These are phyloP conservation scores for Ctenoplectra terminalis DNA, from an alignment of 1,140 invertebrate genomes.

Conservation along the genomic window DNA sequence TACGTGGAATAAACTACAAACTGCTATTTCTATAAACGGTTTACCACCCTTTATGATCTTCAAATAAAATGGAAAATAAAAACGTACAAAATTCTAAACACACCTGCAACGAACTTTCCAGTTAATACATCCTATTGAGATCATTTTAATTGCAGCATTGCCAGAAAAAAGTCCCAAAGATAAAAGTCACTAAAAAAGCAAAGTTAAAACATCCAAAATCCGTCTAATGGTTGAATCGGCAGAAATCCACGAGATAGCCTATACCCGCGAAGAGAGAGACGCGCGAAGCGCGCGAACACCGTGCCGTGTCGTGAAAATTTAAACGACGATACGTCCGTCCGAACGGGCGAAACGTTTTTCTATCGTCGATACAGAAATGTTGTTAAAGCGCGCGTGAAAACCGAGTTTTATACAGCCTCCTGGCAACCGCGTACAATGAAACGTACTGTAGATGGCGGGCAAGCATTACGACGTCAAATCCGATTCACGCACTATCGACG, in stretches of 20 bases:
- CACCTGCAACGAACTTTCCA: background rate
- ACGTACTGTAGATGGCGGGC: conserved; percentile 23
- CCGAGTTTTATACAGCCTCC: conserved; percentile 15
- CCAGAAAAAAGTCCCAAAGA: too few species aligned
- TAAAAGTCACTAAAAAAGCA: too few species aligned
- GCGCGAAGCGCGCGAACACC: background rate
- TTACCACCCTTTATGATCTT: too few species aligned
- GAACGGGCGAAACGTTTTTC: background rate
- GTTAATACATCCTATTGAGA: too few species aligned
- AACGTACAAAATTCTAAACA: background rate
- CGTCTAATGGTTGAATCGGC: background rate
- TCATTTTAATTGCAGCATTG: too few species aligned
- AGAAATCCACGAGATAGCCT: background rate
- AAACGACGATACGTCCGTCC: conserved; percentile 11
- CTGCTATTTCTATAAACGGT: background rate
- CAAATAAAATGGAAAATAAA: background rate
- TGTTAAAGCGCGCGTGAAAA: background rate
- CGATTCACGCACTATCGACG: conserved; percentile 67
- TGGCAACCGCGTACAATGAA: conserved; percentile 46
- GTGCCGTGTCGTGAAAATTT: background rate
- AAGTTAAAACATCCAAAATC: background rate
- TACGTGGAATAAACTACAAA: background rate
- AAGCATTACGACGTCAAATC: conserved; percentile 49
- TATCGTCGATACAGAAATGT: background rate
- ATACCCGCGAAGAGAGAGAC: background rate